Conservation (phyloP, 2,113 vertebrate species). For the Colaptes auratus region DNA sequence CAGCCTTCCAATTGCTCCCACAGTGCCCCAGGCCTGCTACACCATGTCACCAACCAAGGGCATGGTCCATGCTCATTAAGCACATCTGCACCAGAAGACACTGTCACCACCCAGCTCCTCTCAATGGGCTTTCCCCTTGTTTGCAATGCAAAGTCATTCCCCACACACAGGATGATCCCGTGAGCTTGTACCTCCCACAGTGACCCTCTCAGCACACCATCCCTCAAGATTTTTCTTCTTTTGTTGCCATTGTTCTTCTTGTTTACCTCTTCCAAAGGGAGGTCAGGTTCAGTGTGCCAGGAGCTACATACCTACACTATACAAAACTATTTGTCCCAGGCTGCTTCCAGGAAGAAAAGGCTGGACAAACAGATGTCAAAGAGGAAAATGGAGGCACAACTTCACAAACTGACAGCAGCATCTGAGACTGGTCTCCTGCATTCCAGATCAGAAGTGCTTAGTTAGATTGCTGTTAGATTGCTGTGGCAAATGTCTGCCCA, state of each 20-base stretch:
- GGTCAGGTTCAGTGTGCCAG: not conserved
- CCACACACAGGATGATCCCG: not conserved
- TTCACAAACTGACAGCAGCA: not conserved
- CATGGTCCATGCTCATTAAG: not conserved
- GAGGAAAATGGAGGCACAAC: not conserved
- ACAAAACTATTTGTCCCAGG: not conserved
- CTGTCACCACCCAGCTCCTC: accelerated
- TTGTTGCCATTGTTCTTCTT: not conserved
- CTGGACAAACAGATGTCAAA: not conserved
- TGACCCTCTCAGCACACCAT: accelerated
- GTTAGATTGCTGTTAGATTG: not conserved
- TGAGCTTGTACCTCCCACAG: accelerated
- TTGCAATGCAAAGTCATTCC: not conserved
- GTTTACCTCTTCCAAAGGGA: not conserved
- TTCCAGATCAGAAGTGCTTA: not conserved
- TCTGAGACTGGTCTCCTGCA: not conserved
- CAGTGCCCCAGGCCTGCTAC: not conserved
- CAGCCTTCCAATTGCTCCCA: accelerated
- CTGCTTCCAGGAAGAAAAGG: not conserved
- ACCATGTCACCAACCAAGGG: not conserved
- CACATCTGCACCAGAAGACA: not conserved
- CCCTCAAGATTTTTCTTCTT: not conserved
- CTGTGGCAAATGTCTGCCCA: not conserved
- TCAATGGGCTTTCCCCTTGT: not conserved
- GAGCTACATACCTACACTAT: accelerated